Percentiles rank a stretch among this genome's conserved stretches.
phyloP scores from a whole-genome alignment of 2,888 invertebrate genomes.

The Thymelicus acteon region DNA sequence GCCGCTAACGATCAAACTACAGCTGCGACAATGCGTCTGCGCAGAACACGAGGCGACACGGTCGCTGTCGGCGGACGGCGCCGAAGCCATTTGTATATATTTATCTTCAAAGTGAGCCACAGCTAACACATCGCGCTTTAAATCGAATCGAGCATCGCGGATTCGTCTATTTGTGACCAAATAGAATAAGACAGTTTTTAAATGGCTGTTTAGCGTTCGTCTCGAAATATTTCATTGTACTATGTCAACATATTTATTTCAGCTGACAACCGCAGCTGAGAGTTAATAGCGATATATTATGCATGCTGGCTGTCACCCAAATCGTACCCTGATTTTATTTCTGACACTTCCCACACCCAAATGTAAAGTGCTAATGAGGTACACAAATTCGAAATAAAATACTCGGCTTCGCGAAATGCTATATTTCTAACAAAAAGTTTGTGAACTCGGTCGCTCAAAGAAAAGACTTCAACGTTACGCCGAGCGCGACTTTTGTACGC shows the following conservation, averaged over 20 bases:
- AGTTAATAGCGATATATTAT: slow-evolving; percentile 27
- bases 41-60: slow-evolving; percentile 37
- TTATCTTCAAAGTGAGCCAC: slow-evolving; percentile 73
- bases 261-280: slow-evolving; percentile 22
- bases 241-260: slow-evolving; percentile 32
- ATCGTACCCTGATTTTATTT: slow-evolving; percentile 25
- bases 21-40: slow-evolving; percentile 72
- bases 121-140: slow-evolving; percentile 64
- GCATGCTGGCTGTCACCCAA: slow-evolving; percentile 19
- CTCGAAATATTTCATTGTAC: slow-evolving; percentile 33
- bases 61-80: slow-evolving; percentile 60
- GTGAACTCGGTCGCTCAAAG: slow-evolving; percentile 40
- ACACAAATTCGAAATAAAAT: slow-evolving; percentile 26
- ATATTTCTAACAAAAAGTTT: slow-evolving; percentile 24
- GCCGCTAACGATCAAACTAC: slow-evolving; percentile 50
- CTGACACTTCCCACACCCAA: slow-evolving; percentile 17
- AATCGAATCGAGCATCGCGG: slow-evolving; percentile 60
- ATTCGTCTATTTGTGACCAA: slow-evolving; percentile 59
- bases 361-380: slow-evolving; percentile 28
- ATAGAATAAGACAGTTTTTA: slow-evolving; percentile 66
- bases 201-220: slow-evolving; percentile 49
- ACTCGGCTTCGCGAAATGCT: slow-evolving; percentile 33
- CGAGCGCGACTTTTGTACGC: slow-evolving; percentile 25
- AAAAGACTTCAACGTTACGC: slow-evolving; percentile 60
- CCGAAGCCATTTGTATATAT: slow-evolving; percentile 71